A percentile compares a stretch with the other conserved stretches of the same genome.
Evolutionary conservation across 2,888 invertebrate genomes (phyloP).

Genomic region (Sarcophaga rosellei): DNA sequence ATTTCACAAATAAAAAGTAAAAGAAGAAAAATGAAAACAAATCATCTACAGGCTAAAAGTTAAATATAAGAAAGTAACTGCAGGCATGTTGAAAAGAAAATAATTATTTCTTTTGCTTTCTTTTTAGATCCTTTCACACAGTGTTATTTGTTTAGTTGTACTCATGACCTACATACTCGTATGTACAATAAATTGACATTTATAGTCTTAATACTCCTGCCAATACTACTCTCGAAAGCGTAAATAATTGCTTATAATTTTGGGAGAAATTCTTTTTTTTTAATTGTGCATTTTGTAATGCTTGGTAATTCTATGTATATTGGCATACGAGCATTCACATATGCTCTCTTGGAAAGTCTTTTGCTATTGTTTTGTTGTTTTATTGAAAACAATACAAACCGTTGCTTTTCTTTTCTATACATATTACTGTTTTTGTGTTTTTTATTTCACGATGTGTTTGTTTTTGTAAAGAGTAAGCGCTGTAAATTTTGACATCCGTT

Average conservation of each 20-base stretch:
- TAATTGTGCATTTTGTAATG: background rate
- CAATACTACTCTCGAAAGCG: background rate
- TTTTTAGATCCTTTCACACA: constrained; percentile 22
- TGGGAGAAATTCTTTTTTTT: background rate
- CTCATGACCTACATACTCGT: constrained; percentile 32
- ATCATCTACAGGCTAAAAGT: background rate
- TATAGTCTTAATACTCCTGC: background rate
- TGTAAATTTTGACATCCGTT: too few species aligned
- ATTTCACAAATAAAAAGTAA: background rate
- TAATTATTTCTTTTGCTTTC: background rate
- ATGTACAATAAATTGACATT: background rate
- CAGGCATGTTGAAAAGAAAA: background rate
- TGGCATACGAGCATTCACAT: background rate
- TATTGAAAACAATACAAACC: too few species aligned
- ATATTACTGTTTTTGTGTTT: too few species aligned
- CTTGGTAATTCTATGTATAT: background rate
- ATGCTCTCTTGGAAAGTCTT: too few species aligned
- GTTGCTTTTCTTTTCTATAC: too few species aligned
- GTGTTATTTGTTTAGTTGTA: background rate
- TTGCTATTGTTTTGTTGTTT: too few species aligned
- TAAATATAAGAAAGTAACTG: constrained; percentile 8
- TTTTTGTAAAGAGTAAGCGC: too few species aligned
- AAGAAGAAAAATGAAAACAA: background rate
- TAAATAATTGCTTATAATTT: background rate
- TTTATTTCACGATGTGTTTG: too few species aligned